Percentiles rank a stretch among this genome's conserved stretches.
These are phyloP conservation scores for Ganaspis brasiliensis DNA, from an alignment of 2,888 invertebrate genomes.

Conservation along the genomic window DNA sequence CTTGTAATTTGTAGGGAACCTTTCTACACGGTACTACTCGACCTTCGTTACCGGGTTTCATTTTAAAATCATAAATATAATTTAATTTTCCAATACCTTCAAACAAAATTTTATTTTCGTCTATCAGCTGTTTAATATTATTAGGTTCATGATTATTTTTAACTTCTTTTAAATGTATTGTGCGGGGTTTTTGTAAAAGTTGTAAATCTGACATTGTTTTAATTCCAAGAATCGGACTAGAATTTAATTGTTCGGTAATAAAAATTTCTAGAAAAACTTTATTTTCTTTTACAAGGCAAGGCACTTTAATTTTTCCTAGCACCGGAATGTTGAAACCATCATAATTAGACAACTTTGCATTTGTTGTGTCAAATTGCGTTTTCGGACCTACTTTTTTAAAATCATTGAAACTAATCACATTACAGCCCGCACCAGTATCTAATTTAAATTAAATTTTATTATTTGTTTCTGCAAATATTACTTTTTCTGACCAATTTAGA, in stretches of 20 bases:
- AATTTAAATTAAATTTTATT: conserved; percentile 38
- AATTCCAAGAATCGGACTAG: not conserved
- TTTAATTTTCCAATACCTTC: conserved; percentile 51
- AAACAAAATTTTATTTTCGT: conserved; percentile 49
- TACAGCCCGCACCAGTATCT: conserved; percentile 40
- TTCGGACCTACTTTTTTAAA: conserved; percentile 1
- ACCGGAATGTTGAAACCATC: not conserved
- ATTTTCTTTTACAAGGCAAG: not conserved
- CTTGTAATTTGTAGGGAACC: not conserved
- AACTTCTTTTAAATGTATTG: too few species aligned
- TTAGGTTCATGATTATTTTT: too few species aligned
- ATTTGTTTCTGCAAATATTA: conserved; percentile 22
- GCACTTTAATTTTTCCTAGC: too few species aligned
- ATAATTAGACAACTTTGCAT: not conserved
- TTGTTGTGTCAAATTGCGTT: not conserved
- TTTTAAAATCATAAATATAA: conserved; percentile 51
- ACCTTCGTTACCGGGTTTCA: conserved; percentile 34
- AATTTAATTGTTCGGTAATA: not conserved
- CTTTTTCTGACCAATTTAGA: conserved; percentile 40
- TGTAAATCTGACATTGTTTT: conserved; percentile 42
- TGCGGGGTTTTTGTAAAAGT: conserved; percentile 34
- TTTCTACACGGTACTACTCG: too few species aligned
- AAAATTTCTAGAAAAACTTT: too few species aligned
- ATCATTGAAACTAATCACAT: not conserved
- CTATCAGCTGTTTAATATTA: too few species aligned